Base-by-base conservation (phyloP, 2,113 vertebrate species). In the Esox niger region DNA sequence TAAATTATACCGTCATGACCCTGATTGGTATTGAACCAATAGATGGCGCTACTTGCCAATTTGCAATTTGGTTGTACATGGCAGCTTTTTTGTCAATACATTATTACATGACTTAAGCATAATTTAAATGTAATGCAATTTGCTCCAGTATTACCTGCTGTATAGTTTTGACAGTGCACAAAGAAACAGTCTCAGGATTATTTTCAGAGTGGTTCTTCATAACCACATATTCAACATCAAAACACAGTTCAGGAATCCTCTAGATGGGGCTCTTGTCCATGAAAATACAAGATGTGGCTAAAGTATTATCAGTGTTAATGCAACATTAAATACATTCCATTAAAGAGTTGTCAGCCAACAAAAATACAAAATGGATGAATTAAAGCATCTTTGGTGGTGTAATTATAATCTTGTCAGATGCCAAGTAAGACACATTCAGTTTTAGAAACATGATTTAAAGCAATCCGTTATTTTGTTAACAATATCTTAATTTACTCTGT, bases 211-310 rank as follows among this genome's bases (percentile, higher is more conserved):
- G 27, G 29, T 9, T 13, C n/a, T n/a, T n/a, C n/a, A n/a, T n/a
- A n/a, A n/a, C n/a, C n/a, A n/a, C n/a, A n/a, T n/a, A n/a, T n/a
- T n/a, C n/a, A 43, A 43, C 5, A 15, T 43, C 15, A 43, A 43
- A 43, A 43, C 38, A n/a, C n/a, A n/a, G n/a, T n/a, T n/a, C n/a
- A n/a, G n/a, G n/a, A n/a, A n/a, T 74, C 88, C 91, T 76, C 84
- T 88, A 91, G 91, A 90, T 91, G 91, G 86, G 73, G 78, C 82
- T 88, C 78, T 89, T 82, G 82, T 88, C 91, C 90, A 86, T 70
- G 80, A 76, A 87, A 91, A 83, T 56, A 56, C 7, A 21, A 15
- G 47, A 52, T 52, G 17, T 52, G 47, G 6, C 47, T 52, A 6
- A n/a, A 52, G 7, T 52, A 23, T 52, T 52, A 52, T 52, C n/a